These are phyloP conservation scores for Biston betularia DNA, from an alignment of 2,888 invertebrate genomes.

Conservation along the genomic window DNA sequence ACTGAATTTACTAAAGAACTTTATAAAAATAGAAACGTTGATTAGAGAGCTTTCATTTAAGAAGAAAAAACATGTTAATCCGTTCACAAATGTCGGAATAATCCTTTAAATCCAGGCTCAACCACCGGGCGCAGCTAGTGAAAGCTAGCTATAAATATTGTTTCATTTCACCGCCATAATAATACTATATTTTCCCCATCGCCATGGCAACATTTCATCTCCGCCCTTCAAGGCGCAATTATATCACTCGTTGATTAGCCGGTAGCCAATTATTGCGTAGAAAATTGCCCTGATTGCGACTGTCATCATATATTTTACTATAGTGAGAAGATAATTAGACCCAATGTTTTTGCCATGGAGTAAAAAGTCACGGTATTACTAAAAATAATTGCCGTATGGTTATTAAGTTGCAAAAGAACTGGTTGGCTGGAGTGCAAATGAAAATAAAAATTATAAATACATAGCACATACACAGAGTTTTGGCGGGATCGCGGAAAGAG, in stretches of 20 bases:
- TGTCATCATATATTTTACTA: constrained; percentile 45
- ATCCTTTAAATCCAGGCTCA: background rate
- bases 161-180: constrained; percentile 2
- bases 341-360: constrained; percentile 20
- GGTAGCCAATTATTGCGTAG: constrained; percentile 65
- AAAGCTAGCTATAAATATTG: constrained; percentile 10
- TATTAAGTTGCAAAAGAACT: too few relatives aligned
- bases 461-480: too few relatives aligned
- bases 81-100: too few relatives aligned
- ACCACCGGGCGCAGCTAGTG: background rate
- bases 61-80: too few relatives aligned
- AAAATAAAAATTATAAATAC: too few relatives aligned
- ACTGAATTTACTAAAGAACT: too few relatives aligned
- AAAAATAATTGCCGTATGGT: too few relatives aligned
- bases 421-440: too few relatives aligned
- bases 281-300: constrained; percentile 59
- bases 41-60: too few relatives aligned
- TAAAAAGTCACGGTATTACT: constrained; percentile 1
- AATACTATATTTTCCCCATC: constrained; percentile 10
- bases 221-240: constrained; percentile 52
- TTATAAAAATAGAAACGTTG: too few relatives aligned
- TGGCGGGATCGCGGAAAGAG: too few relatives aligned
- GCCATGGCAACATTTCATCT: constrained; percentile 27
- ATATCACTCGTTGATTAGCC: constrained; percentile 71
- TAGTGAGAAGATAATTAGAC: constrained; percentile 38